Conservation (phyloP, 2,888 invertebrate genomes). For the Aplocera efformata region DNA sequence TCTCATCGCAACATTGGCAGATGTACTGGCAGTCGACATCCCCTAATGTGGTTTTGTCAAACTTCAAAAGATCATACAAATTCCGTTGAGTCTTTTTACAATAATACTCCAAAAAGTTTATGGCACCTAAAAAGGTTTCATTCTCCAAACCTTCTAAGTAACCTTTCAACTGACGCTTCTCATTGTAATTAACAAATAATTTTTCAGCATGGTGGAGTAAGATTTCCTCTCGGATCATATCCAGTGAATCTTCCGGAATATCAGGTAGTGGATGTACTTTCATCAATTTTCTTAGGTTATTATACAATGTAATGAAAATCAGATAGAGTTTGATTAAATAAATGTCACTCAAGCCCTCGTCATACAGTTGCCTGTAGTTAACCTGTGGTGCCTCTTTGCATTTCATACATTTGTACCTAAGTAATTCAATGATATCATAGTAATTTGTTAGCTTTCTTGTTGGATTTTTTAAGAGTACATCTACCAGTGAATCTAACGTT, state of each 20-base stretch:
- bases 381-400: conserved; percentile 44
- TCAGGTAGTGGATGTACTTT: conserved; percentile 28
- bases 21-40: conserved; percentile 31
- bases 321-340: conserved; percentile 60
- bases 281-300: conserved; percentile 38
- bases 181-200: conserved; percentile 35
- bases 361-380: conserved; percentile 42
- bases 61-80: conserved; percentile 30
- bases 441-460: conserved; percentile 44
- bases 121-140: conserved; percentile 44
- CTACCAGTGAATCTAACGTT: conserved; percentile 34
- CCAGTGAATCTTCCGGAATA: conserved; percentile 49
- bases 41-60: conserved; percentile 28
- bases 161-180: conserved; percentile 29
- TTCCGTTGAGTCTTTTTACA: conserved; percentile 44
- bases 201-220: conserved; percentile 44
- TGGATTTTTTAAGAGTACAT: conserved; percentile 48
- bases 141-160: conserved; percentile 36
- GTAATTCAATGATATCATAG: conserved; percentile 59
- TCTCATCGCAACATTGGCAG: conserved; percentile 63
- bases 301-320: conserved; percentile 42
- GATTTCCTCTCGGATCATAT: conserved; percentile 53
- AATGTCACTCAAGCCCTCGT: conserved; percentile 38
- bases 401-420: conserved; percentile 55
- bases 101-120: conserved; percentile 51